Conservation (phyloP, 2,797 vertebrate genomes). For the Myoxocephalus aenaeus region DNA sequence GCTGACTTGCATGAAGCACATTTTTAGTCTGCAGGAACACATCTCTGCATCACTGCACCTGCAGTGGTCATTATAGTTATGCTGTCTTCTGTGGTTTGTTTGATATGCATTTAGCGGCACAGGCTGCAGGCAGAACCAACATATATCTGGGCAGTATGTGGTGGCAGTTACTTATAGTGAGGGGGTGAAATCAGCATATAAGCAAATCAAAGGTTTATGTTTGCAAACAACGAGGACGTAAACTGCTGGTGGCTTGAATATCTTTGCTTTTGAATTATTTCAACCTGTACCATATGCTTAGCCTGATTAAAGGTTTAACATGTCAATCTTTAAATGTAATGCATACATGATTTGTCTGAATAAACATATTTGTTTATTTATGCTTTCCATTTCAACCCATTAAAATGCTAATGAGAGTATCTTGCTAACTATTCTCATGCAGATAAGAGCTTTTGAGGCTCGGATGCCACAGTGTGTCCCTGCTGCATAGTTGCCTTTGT, state of each 20-base stretch:
- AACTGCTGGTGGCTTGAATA: slow-evolving; percentile 33
- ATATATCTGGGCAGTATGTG: slow-evolving; percentile 7
- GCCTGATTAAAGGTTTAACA: slow-evolving; percentile 22
- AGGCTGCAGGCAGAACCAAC: background rate
- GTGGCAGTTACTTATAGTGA: slow-evolving; percentile 1
- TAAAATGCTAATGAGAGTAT: slow-evolving; percentile 69
- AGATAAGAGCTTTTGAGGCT: slow-evolving; percentile 63
- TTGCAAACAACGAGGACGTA: background rate
- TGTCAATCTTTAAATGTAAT: slow-evolving; percentile 25
- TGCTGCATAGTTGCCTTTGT: slow-evolving; percentile 57
- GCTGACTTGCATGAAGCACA: slow-evolving; percentile 20
- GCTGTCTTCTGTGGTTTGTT: slow-evolving; percentile 36
- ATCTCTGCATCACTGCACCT: slow-evolving; percentile 1
- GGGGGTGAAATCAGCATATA: background rate
- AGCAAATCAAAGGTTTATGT: slow-evolving; percentile 31
- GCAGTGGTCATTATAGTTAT: background rate
- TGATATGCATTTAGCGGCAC: slow-evolving; percentile 23
- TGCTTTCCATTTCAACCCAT: slow-evolving; percentile 58
- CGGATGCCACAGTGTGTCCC: slow-evolving; percentile 45
- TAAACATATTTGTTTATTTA: slow-evolving; percentile 61
- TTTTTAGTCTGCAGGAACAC: slow-evolving; percentile 19
- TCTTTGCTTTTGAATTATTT: slow-evolving; percentile 13
- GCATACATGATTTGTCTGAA: slow-evolving; percentile 44
- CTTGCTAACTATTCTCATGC: slow-evolving; percentile 67
- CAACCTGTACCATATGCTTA: slow-evolving; percentile 14